phyloP scores from a whole-genome alignment of 1,140 invertebrate genomes.

The Potamilus streckersoni region DNA sequence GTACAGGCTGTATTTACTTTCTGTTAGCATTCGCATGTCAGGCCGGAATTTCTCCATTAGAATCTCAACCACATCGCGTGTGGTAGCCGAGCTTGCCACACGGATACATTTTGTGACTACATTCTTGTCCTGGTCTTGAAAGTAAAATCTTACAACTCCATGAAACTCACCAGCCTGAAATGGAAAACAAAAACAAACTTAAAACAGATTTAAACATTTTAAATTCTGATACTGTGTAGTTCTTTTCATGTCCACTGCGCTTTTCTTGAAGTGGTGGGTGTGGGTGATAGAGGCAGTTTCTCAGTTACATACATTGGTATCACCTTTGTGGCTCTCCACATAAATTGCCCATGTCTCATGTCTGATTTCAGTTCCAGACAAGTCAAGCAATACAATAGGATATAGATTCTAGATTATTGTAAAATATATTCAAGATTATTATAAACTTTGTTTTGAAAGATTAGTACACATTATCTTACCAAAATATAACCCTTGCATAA shows the following conservation, averaged over 20 bases:
- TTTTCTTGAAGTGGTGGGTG: background rate
- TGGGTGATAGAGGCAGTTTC: background rate
- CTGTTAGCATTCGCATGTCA: slow-evolving; percentile 98
- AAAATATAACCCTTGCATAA: too few species aligned
- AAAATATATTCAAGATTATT: too few species aligned
- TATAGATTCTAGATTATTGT: too few species aligned
- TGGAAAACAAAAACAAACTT: slow-evolving; percentile 33
- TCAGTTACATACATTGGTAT: background rate
- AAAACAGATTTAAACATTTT: background rate
- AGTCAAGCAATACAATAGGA: too few species aligned
- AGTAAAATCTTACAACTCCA: slow-evolving; percentile 98
- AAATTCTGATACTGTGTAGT: background rate
- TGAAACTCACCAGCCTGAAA: slow-evolving; percentile 97
- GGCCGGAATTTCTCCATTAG: slow-evolving; percentile 99
- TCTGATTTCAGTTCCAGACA: too few species aligned
- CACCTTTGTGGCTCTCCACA: background rate
- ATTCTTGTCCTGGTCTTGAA: slow-evolving; percentile 88
- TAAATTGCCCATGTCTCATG: background rate
- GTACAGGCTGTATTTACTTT: slow-evolving; percentile 91
- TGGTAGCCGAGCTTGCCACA: slow-evolving; percentile 94
- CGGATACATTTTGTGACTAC: slow-evolving; percentile 99
- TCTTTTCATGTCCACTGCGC: background rate
- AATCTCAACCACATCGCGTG: slow-evolving; percentile 94
- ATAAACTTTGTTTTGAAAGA: too few species aligned
- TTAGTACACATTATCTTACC: too few species aligned